Percentiles rank a stretch among this genome's conserved stretches.
Evolutionary conservation across 2,797 vertebrate genomes (phyloP).

Genomic region (Ataeniobius toweri): DNA sequence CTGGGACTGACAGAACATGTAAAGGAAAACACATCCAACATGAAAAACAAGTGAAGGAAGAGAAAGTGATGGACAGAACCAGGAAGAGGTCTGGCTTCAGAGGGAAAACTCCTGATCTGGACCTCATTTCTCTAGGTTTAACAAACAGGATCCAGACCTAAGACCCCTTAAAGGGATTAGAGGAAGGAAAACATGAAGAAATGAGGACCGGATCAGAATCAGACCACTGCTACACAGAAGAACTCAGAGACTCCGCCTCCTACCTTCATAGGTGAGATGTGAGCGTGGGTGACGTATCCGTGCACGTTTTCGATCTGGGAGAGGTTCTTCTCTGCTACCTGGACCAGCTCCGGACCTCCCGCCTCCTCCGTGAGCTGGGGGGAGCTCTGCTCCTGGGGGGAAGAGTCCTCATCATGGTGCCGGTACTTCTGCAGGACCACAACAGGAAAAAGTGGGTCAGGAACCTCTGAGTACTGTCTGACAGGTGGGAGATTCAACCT

Average conservation of each 20-base stretch:
- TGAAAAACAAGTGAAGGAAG: not conserved
- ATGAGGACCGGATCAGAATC: not conserved
- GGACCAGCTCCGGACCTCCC: conserved; percentile 89
- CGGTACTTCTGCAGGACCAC: conserved; percentile 86
- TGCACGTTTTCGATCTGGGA: conserved; percentile 94
- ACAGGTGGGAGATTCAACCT: not conserved
- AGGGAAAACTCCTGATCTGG: not conserved
- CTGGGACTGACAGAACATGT: not conserved
- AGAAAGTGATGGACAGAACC: not conserved
- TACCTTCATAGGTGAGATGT: conserved; percentile 98
- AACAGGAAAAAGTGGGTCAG: not conserved
- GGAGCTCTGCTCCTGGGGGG: conserved; percentile 88
- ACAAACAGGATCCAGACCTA: not conserved
- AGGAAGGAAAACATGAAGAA: not conserved
- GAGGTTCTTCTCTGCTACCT: conserved; percentile 92
- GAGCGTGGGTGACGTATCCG: conserved; percentile 92
- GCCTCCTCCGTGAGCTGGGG: conserved; percentile 85
- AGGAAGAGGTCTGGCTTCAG: not conserved
- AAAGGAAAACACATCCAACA: not conserved
- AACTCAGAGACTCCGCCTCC: not conserved
- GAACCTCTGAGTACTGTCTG: not conserved
- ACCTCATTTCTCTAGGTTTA: not conserved
- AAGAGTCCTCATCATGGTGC: conserved; percentile 91
- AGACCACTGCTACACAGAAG: not conserved
- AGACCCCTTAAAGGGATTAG: too few species aligned